Evolutionary conservation across 2,797 vertebrate genomes (phyloP), one percentile per base, ranked within the genome.

Genomic region (Silurus lanzhouensis): DNA sequence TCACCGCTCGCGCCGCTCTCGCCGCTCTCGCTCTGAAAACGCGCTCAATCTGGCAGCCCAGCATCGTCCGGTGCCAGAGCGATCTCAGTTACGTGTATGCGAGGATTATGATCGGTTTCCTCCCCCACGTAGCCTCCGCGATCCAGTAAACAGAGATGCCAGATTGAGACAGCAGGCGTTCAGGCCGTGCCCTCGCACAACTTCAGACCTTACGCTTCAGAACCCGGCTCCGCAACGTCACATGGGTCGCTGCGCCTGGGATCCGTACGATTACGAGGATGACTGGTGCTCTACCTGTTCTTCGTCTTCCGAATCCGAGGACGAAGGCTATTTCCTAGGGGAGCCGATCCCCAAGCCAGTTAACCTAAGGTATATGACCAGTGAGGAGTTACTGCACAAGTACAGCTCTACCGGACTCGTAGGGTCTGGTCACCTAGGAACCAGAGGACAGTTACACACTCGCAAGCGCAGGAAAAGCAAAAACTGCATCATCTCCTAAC

Each of bases 271-370:
- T 3, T 96, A 96, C 10, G 96, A 96, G 6, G 97, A 97, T 8
- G 97, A 98, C 90, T 99, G 97, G 97, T 99, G 98, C 90, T 99
- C 98, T 19, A 99, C 98, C 63, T 99, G 98, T 92, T 99, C 98
- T 4, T 99, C 98, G 0, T 99, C 98, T 2, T 99, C 98, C 0
- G 98, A 99, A 89, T 99, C 98, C 0, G 98, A 99, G 93, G 98
- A 98, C 7, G 98, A 99, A 92, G 98, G 98, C 48, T 99, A 99
- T 91, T 99, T 99, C 93, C 94, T 99, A 1, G 98, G 98, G 3
- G 97, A 99, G 90, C 98, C 98, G 0, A 99, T 99, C 61, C 98
- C 98, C 0, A 96, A 97, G 76, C 97, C 98, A 0, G 92, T 98
- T 71, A 97, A 96, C 90, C 94, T 98, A 84, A 96, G 97, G 80